A percentile compares a stretch with the other conserved stretches of the same genome.
Conservation (phyloP, 2,888 invertebrate genomes). For the Oscheius sp. region DNA sequence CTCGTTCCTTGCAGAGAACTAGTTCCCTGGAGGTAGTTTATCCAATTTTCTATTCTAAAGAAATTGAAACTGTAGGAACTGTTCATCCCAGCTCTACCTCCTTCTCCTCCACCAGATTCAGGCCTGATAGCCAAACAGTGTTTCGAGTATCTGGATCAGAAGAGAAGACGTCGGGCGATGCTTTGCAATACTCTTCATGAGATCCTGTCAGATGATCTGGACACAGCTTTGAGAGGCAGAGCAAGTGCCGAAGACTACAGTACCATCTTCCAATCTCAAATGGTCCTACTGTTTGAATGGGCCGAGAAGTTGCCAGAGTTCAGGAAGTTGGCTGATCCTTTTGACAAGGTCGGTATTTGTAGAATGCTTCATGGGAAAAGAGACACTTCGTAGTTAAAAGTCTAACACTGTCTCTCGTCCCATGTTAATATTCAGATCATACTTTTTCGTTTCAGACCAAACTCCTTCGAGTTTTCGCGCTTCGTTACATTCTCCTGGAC, state of each 20-base stretch:
- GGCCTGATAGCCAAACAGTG: slow-evolving; percentile 42
- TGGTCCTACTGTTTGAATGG: slow-evolving; percentile 72
- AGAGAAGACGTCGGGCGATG: slow-evolving; percentile 63
- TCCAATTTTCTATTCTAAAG: not conserved
- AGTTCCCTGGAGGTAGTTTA: slow-evolving; percentile 2
- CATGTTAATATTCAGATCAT: no score
- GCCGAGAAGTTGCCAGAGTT: slow-evolving; percentile 68
- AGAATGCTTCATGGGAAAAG: not conserved
- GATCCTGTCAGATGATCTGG: slow-evolving; percentile 55
- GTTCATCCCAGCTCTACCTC: slow-evolving; percentile 50
- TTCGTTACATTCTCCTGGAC: slow-evolving; percentile 68
- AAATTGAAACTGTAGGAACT: slow-evolving; percentile 38
- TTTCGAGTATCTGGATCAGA: slow-evolving; percentile 62
- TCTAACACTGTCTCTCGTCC: no score
- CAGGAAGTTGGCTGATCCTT: slow-evolving; percentile 53
- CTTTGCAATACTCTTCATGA: slow-evolving; percentile 68
- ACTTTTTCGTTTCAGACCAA: slow-evolving; percentile 48
- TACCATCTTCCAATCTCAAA: slow-evolving; percentile 58
- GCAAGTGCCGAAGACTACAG: slow-evolving; percentile 61
- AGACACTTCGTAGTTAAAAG: no score
- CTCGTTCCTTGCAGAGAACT: not conserved
- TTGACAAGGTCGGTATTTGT: slow-evolving; percentile 59
- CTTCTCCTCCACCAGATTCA: slow-evolving; percentile 51
- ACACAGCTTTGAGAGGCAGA: slow-evolving; percentile 49
- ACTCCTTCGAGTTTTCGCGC: slow-evolving; percentile 63